phyloP scores from a whole-genome alignment of 64 coral and sea anemone species.

The Montipora foliosa region DNA sequence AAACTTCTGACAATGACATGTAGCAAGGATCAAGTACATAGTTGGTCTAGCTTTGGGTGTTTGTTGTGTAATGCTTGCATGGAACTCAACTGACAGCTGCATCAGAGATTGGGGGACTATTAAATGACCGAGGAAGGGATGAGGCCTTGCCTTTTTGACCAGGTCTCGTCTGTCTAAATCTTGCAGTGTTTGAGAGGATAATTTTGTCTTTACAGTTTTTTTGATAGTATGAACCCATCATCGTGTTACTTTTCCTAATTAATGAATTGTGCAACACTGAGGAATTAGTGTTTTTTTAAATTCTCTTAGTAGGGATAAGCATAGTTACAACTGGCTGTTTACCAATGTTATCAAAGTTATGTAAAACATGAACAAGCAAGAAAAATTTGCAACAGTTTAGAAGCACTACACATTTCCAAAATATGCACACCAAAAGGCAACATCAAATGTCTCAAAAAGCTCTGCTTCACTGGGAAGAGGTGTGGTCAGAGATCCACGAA shows the following conservation, averaged over 20 bases:
- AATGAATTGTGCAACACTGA: background rate
- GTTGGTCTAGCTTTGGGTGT: conserved; percentile 4
- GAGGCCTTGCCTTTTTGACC: too few relatives aligned
- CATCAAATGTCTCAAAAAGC: too few relatives aligned
- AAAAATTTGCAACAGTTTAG: background rate
- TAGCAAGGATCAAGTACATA: background rate
- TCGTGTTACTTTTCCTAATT: background rate
- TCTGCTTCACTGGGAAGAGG: too few relatives aligned
- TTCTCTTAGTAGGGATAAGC: conserved; percentile 4
- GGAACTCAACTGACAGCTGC: background rate
- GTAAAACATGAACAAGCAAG: background rate
- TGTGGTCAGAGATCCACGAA: too few relatives aligned
- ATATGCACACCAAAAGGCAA: background rate
- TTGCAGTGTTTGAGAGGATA: background rate
- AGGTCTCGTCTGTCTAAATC: background rate
- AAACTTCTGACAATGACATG: background rate
- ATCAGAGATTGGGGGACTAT: background rate
- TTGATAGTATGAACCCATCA: conserved; percentile 1
- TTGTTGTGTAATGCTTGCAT: background rate
- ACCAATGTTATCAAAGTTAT: background rate
- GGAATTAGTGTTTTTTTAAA: background rate
- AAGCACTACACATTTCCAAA: background rate
- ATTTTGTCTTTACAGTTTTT: background rate
- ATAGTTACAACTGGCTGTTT: conserved; percentile 6
- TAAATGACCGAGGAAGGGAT: background rate